Percentiles rank a stretch among this genome's conserved stretches.
These are phyloP conservation scores for Oceanodroma leucorhoa DNA, from an alignment of 2,797 vertebrate species.

Conservation along the genomic window DNA sequence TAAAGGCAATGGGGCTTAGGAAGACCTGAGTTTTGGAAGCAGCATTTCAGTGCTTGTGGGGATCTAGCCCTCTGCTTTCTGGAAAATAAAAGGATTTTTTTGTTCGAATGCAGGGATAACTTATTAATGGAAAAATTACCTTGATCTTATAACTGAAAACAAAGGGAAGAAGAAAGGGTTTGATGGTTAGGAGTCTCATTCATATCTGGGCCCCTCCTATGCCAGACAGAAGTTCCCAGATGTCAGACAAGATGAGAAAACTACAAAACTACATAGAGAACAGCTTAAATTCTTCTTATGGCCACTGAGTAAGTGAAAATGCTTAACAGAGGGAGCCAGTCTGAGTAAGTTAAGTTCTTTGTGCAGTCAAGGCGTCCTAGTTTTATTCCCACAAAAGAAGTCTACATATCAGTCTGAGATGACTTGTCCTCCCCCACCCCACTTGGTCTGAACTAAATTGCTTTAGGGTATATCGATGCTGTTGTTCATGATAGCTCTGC, in stretches of 20 bases:
- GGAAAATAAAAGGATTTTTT: background rate
- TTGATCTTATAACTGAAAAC: background rate
- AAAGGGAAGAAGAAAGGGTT: background rate
- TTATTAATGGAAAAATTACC: background rate
- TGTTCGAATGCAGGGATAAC: background rate
- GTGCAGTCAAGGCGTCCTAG: background rate
- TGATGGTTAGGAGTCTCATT: background rate
- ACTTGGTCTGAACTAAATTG: background rate
- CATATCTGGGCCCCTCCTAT: background rate
- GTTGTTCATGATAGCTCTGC: background rate
- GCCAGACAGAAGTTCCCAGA: background rate
- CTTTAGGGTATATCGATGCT: background rate
- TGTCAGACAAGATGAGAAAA: background rate
- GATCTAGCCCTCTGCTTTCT: background rate
- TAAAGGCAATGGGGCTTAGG: background rate
- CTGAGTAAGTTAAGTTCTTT: background rate
- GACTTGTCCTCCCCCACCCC: background rate
- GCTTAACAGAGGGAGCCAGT: background rate
- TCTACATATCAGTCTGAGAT: background rate
- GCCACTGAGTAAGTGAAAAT: background rate
- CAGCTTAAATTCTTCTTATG: background rate
- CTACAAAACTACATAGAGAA: background rate
- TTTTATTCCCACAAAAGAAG: background rate
- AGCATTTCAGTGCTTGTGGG: background rate
- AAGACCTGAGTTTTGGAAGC: background rate